Evolutionary conservation across 2,888 invertebrate species (phyloP).

Genomic region (Gortyna flavago): DNA sequence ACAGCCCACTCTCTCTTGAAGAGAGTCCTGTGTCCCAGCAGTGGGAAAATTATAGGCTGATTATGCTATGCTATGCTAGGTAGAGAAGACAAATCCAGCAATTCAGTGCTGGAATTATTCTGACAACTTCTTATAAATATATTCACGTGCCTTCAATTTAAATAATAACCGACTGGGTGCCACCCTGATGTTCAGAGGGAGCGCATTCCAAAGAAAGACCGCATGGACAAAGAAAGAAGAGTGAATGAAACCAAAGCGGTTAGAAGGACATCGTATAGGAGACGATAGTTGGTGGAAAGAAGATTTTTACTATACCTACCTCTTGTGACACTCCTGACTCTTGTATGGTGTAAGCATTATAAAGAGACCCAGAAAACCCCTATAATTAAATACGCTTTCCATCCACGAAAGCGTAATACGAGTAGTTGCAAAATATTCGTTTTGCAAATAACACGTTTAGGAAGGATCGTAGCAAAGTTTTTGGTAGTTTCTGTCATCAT

Average conservation of each 20-base stretch:
- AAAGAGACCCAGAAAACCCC: neutral
- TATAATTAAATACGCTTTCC: neutral
- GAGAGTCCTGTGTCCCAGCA: too few species aligned
- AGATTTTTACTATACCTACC: neutral
- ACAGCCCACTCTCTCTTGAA: too few species aligned
- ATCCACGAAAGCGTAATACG: neutral
- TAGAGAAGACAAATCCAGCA: neutral
- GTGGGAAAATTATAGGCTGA: too few species aligned
- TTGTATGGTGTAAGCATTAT: neutral
- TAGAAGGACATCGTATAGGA: neutral
- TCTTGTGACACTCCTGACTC: neutral
- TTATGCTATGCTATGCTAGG: too few species aligned
- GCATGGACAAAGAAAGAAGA: neutral
- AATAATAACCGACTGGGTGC: neutral
- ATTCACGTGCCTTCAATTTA: neutral
- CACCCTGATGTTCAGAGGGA: too few species aligned
- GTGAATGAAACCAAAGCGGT: neutral
- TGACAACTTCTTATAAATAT: neutral
- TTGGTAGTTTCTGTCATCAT: neutral
- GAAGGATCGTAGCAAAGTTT: neutral
- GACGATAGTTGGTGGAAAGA: neutral
- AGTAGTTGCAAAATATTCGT: neutral
- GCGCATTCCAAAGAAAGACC: too few species aligned
- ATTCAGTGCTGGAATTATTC: neutral
- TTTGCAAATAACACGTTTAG: neutral